Evolutionary conservation across 2,888 invertebrate genomes (phyloP).

Genomic region (Oscheius sp.): DNA sequence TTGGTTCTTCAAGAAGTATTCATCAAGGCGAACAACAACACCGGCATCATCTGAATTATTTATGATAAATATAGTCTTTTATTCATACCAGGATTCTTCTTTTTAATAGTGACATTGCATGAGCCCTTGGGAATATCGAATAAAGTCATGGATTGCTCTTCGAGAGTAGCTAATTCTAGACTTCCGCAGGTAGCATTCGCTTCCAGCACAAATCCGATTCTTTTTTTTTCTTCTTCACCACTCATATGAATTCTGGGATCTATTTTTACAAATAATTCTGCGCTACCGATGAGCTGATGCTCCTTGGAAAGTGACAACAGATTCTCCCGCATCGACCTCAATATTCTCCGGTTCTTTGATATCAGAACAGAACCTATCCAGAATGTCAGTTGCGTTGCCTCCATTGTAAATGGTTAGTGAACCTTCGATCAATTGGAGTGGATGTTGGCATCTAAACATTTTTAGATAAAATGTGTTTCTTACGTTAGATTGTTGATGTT

Average conservation of each 20-base stretch:
- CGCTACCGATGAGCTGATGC: slow-evolving; percentile 28
- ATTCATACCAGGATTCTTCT: slow-evolving; percentile 35
- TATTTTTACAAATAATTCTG: not conserved
- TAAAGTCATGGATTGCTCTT: slow-evolving; percentile 17
- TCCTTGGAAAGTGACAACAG: slow-evolving; percentile 58
- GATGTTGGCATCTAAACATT: slow-evolving; percentile 21
- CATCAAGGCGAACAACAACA: slow-evolving; percentile 11
- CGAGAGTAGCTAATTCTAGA: slow-evolving; percentile 47
- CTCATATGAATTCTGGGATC: slow-evolving; percentile 29
- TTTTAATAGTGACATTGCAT: slow-evolving; percentile 42
- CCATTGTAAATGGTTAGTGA: slow-evolving; percentile 1
- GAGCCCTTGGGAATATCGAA: not conserved
- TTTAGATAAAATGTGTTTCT: not conserved
- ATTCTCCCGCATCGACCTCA: slow-evolving; percentile 2
- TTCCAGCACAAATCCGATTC: slow-evolving; percentile 56
- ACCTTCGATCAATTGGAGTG: slow-evolving; percentile 25
- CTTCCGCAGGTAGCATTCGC: slow-evolving; percentile 60
- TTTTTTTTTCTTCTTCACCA: slow-evolving; percentile 34
- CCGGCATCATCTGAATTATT: slow-evolving; percentile 10
- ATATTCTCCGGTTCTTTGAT: slow-evolving; percentile 4
- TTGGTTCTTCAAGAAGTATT: not conserved
- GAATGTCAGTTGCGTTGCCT: not conserved
- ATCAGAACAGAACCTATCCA: slow-evolving; percentile 35
- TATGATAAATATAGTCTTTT: no score
- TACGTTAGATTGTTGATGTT: slow-evolving; percentile 15